Base-by-base conservation (phyloP, 2,888 invertebrate genomes). In the Diogma glabrata region DNA sequence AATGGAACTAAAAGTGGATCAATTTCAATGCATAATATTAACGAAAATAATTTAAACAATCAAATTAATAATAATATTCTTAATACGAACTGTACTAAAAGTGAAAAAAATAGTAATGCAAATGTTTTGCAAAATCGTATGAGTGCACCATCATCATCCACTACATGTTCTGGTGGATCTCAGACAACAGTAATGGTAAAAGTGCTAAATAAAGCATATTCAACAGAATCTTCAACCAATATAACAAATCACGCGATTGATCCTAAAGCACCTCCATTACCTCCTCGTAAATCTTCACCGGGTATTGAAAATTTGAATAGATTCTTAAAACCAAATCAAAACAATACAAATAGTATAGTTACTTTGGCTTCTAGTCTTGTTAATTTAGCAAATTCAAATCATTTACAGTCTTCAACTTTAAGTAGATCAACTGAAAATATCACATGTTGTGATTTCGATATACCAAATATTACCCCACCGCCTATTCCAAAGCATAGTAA, bases 271-370 rank as follows among this genome's bases (percentile, higher is more conserved):
- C 71, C 71, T 1, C 79, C 79, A 0, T 57, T 79, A 36, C 79
- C 79, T 6, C 79, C 79, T 0, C 61, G 78, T 43, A 79, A 79
- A 63, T 76, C 76, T 26, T 64, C 78, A 16, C 65, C 68, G 1
- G 64, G 64, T 28, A 58, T 65, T 20, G 69, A 69, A 47, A 66
- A 62, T 46, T 62, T 63, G 9, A 63, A 55, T 58, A 57, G 55
- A 53, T 52, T 55, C 50, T 45, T 56, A 22, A 55, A 59, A 47
- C 55, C 58, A 53, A 59, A 60, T 3, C 30, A 43, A 17, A 49
- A 51, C 56, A 56, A 60, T 51, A 46, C 40, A 22, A n/a, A n/a
- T n/a, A n/a, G n/a, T n/a, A n/a, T n/a, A n/a, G n/a, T n/a, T n/a
- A 38, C 49, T 24, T 38, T 50, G 16, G 53, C 55, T 26, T 54